Percentiles rank a stretch among this genome's conserved stretches.
These are phyloP conservation scores for Laothoe populi DNA, from an alignment of 2,888 invertebrate species.

Conservation along the genomic window DNA sequence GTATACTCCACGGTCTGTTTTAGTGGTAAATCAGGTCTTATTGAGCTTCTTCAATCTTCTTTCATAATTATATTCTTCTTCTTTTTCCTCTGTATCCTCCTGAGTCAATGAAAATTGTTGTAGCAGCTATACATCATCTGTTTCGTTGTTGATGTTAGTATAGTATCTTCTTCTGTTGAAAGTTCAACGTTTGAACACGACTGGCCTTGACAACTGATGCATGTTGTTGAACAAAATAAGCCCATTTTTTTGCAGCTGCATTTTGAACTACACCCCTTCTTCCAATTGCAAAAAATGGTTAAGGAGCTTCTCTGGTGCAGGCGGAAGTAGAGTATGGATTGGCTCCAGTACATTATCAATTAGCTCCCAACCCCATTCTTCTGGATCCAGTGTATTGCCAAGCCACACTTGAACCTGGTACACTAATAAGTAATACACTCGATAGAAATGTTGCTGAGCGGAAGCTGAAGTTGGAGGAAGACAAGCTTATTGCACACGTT, in stretches of 20 bases:
- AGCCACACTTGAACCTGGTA: not conserved
- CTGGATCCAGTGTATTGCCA: not conserved
- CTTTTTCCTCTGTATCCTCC: no score
- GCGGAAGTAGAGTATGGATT: not conserved
- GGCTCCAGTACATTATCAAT: not conserved
- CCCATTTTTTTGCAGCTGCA: not conserved
- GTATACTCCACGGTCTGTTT: no score
- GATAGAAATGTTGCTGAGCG: not conserved
- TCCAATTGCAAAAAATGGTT: not conserved
- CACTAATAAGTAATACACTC: no score
- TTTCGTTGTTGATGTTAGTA: no score
- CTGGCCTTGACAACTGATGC: not conserved
- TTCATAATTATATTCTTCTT: no score
- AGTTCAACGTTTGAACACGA: not conserved
- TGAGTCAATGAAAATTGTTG: no score
- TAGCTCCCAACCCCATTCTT: not conserved
- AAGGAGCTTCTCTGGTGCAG: not conserved
- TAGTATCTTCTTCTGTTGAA: not conserved
- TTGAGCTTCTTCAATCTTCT: not conserved
- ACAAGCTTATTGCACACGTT: not conserved
- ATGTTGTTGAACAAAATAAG: not conserved
- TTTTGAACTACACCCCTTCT: no score
- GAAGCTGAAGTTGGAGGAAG: not conserved
- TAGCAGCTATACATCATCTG: no score
- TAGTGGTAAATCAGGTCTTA: no score